These are phyloP conservation scores for Leptatherina wallacei DNA, from an alignment of 2,797 vertebrate species.

Conservation along the genomic window DNA sequence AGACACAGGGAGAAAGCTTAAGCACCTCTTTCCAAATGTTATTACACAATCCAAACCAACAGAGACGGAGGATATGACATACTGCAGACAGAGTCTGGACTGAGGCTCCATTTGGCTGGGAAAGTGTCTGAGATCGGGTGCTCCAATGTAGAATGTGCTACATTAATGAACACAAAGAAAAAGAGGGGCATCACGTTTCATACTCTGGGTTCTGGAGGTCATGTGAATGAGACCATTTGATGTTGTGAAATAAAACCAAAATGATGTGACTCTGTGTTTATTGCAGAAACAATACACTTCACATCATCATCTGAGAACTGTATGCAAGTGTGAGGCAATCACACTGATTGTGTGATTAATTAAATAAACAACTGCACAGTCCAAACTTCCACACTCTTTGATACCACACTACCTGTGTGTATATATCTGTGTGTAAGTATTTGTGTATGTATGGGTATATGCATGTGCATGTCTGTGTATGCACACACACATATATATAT, in stretches of 20 bases:
- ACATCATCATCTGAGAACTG: neutral
- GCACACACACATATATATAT: too few relatives aligned
- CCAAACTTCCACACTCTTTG: neutral
- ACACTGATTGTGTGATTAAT: neutral
- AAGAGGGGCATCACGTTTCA: constrained; percentile 39
- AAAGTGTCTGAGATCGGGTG: constrained; percentile 41
- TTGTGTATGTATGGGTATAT: too few relatives aligned
- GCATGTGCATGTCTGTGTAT: too few relatives aligned
- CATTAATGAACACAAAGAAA: constrained; percentile 32
- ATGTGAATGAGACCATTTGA: constrained; percentile 40
- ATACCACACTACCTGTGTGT: too few relatives aligned
- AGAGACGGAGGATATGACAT: constrained; percentile 55
- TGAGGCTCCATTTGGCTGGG: constrained; percentile 51
- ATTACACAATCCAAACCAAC: constrained; percentile 75
- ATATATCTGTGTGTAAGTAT: too few relatives aligned
- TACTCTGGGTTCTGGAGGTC: constrained; percentile 5
- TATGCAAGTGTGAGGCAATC: neutral
- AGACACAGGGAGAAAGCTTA: constrained; percentile 47
- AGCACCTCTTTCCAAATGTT: constrained; percentile 51
- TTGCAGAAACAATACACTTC: neutral
- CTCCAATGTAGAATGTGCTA: constrained; percentile 35
- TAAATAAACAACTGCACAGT: neutral
- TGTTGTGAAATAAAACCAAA: constrained; percentile 25
- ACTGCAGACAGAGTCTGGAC: constrained; percentile 55
- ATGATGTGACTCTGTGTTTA: constrained; percentile 14